Conservation (phyloP, 2,888 invertebrate genomes). For the Nemurella pictetii region DNA sequence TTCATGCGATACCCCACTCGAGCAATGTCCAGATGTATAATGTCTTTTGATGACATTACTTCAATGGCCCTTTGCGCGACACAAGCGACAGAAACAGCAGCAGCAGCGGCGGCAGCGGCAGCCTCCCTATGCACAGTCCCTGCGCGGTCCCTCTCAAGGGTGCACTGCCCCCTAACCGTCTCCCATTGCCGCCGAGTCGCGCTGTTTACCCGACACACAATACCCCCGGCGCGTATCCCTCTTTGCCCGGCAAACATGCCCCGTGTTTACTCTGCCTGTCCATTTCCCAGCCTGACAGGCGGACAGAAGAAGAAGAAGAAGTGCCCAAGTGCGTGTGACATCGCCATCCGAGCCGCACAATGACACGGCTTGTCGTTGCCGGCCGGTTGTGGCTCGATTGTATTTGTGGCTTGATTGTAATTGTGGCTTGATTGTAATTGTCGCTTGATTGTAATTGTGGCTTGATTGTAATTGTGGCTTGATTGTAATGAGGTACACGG, state of each 20-base stretch:
- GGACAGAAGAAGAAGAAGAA: not conserved
- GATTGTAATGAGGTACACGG: not conserved
- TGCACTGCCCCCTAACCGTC: not conserved
- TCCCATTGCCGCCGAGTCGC: not conserved
- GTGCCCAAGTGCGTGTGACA: not conserved
- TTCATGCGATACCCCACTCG: not conserved
- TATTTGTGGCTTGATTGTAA: not conserved
- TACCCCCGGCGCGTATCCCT: slow-evolving; percentile 29
- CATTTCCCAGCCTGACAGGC: slow-evolving; percentile 34
- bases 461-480: not conserved
- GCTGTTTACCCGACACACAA: slow-evolving; percentile 37
- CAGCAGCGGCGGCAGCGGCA: too few species aligned
- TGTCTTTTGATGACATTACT: not conserved
- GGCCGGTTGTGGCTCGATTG: not conserved
- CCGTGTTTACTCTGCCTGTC: slow-evolving; percentile 37
- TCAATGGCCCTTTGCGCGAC: not conserved
- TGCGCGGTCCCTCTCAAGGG: not conserved
- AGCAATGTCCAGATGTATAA: not conserved
- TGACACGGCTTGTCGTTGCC: too few species aligned
- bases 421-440: not conserved
- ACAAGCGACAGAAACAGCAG: not conserved
- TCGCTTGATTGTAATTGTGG: not conserved
- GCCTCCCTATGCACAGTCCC: too few species aligned
- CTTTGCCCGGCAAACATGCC: slow-evolving; percentile 27
- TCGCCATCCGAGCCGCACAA: not conserved